These are phyloP conservation scores for Columba janthina DNA, from an alignment of 2,113 vertebrate genomes.

Conservation along the genomic window DNA sequence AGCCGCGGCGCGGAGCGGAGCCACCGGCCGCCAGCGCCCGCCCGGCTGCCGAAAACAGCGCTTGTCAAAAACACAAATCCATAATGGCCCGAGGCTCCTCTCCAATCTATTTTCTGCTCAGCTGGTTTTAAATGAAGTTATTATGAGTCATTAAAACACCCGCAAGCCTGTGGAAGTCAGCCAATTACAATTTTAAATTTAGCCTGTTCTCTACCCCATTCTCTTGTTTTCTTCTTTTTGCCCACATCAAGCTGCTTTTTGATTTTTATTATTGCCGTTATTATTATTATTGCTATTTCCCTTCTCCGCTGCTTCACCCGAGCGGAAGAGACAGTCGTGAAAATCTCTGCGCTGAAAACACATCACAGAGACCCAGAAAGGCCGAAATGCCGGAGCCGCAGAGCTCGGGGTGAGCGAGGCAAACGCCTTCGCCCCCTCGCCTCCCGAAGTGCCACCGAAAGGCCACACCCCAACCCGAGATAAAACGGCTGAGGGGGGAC, in stretches of 20 bases:
- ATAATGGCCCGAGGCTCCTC: slow-evolving; percentile 98
- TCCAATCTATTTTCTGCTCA: slow-evolving; percentile 99
- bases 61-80: slow-evolving; percentile 89
- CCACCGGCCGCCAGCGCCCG: slow-evolving; percentile 61
- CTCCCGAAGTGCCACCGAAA: not conserved
- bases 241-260: slow-evolving; percentile 71
- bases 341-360: slow-evolving; percentile 11
- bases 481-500: not conserved
- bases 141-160: slow-evolving; percentile 99
- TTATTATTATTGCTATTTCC: slow-evolving; percentile 61
- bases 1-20: too few relatives aligned
- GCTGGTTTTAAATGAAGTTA: slow-evolving; percentile 99
- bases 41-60: slow-evolving; percentile 78
- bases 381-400: not conserved
- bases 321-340: slow-evolving; percentile 61
- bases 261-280: slow-evolving; percentile 32
- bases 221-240: slow-evolving; percentile 80
- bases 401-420: not conserved
- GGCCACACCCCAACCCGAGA: not conserved
- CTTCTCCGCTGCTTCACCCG: slow-evolving; percentile 43
- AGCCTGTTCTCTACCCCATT: slow-evolving; percentile 91
- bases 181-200: slow-evolving; percentile 99
- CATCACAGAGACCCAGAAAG: not conserved
- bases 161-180: slow-evolving; percentile 99
- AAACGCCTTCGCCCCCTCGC: not conserved